Base-by-base conservation (phyloP, 2,797 vertebrate genomes). In the Emydoidea blandingii region DNA sequence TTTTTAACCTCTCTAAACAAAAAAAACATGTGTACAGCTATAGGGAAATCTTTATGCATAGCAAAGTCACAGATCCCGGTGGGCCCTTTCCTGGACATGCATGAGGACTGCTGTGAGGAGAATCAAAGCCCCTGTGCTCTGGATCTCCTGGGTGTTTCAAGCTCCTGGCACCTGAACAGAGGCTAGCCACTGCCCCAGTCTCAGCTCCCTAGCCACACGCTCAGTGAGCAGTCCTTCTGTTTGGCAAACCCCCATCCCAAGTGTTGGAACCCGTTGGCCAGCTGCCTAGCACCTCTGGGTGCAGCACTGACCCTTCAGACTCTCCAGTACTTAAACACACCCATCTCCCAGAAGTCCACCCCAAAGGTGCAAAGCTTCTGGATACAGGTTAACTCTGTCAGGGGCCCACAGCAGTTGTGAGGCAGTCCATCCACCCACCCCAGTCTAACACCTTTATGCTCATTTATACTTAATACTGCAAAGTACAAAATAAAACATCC, bases 1-100 rank as follows among this genome's bases (percentile, higher is more conserved):
- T 41, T 74, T 78, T 79, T 18, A 49, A 8, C 5, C 44, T 0
- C 0, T 68, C 59, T 4, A 19, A 81, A 81, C 92, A 47, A 76
- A 12, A 12, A 94, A 52, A 23, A 8, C 34, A 8, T 5, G 68
- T 56, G 50, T 8, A 16, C 16, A 21, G 65, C 65, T 68, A 8
- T 68, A 19, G 65, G 65, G 65, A 68, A 72, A 72, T n/a, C n/a
- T 72, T 23, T 19, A 41, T 21, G 15, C 34, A 21, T 23, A 41
- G 65, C 34, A 19, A n/a, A 37, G n/a, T 21, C n/a, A 37, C 8
- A 37, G 8, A 68, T 37, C 62, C n/a, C 21, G 19, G 62, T 15
- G 18, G 16, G 8, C 62, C 31, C 62, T 65, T 65, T 65, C 62
- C 62, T n/a, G 18, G 34, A 19, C n/a, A 37, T 19, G 34, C 62